A percentile compares a stretch with the other conserved stretches of the same genome.
Evolutionary conservation across 2,797 vertebrate species (phyloP).

Genomic region (Balearica regulorum): DNA sequence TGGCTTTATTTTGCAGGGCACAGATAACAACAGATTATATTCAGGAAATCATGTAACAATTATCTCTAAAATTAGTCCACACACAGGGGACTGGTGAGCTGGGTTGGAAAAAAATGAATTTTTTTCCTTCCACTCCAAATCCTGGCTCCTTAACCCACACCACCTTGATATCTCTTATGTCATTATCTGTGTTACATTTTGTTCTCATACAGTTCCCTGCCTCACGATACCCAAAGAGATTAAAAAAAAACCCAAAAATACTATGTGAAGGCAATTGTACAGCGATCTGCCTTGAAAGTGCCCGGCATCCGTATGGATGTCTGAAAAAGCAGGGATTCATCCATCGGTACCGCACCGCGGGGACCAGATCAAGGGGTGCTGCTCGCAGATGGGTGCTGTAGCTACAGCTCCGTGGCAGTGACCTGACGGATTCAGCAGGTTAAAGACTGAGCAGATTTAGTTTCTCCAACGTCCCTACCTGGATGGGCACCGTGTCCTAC

Average conservation of each 20-base stretch:
- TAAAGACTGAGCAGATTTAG: background rate
- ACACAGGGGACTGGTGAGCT: background rate
- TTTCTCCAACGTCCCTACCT: background rate
- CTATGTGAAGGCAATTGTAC: background rate
- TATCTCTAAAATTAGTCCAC: background rate
- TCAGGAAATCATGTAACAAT: background rate
- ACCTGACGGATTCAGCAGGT: background rate
- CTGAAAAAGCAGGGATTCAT: background rate
- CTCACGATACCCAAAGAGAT: background rate
- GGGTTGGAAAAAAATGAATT: background rate
- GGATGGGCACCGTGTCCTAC: background rate
- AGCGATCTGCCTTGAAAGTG: background rate
- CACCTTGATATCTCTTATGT: fast-evolving
- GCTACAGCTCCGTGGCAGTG: background rate
- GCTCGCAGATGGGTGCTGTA: fast-evolving
- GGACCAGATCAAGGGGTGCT: fast-evolving
- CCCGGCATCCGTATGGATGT: background rate
- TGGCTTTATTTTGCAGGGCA: background rate
- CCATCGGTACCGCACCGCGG: fast-evolving
- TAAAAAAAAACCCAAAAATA: background rate
- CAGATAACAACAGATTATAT: background rate
- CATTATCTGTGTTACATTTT: background rate
- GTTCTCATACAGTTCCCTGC: background rate
- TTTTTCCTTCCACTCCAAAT: background rate
- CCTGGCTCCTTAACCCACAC: background rate